Base-by-base conservation (phyloP, 92 coral and sea anemone species). In the Palythoa grandiflora region DNA sequence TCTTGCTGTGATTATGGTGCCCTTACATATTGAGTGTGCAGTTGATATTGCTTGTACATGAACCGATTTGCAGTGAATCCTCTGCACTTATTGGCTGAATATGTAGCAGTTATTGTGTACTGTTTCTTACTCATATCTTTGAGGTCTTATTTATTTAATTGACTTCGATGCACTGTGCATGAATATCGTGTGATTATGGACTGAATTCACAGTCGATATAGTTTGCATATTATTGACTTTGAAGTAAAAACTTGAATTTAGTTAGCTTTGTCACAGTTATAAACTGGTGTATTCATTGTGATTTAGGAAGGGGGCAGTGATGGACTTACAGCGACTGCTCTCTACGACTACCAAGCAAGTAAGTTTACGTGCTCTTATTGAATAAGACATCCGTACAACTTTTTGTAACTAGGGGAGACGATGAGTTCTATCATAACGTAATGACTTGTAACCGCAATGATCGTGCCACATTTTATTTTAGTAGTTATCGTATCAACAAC, bases 271-370 rank as follows among this genome's bases (percentile, higher is more conserved):
- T 40, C 14, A 12, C 20, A 6, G 36, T 55, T 44, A 6, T 35
- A 60, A 21, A 51, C 40, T 44, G 50, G 6, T 40, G 19, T 28
- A 15, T 19, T 36, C 44, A 51, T 44, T 38, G 35, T 71, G 39
- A 17, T 87, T 37, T n/a, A 44, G 50, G 90, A 17, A 16, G 80
- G 51, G 40, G 86, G 54, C 57, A 93, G 54, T 38, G 14, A 60
- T 51, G 98, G 95, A 39, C 6, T 75, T 54, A 91, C 91, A 14
- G 98, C 95, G 3, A 90, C 91, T 11, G 98, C 98, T 11, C 37
- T 96, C 14, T 96, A 93, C 68, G 98, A 96, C 72, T 96, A 96
- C 68, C 93, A 96, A 94, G 98, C 98, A 87, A 80, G 98, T 96
- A 86, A 61, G 94, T 90, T 6, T 52, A 14, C 13, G 10, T 36